Conservation (phyloP, 30 jellyfish, hydroid and myxozoan genomes). For the Mastigias papua region DNA sequence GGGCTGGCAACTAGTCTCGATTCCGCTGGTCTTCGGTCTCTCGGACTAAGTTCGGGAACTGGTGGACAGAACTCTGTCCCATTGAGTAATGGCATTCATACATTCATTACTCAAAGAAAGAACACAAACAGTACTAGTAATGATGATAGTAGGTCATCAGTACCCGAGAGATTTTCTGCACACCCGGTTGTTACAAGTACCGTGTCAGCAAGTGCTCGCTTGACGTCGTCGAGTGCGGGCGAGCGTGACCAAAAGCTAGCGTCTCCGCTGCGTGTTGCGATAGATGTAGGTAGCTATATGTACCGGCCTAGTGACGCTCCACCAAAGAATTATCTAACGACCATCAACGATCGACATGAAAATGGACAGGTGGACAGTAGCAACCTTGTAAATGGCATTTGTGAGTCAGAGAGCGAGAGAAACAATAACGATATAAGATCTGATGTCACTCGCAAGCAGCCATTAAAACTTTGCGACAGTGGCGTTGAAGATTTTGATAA, state of each 20-base stretch:
- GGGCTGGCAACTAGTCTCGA: constrained; percentile 53
- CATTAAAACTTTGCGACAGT: constrained; percentile 17
- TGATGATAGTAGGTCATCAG: not conserved
- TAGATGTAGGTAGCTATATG: constrained; percentile 57
- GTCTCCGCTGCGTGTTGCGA: constrained; percentile 72
- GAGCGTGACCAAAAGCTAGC: not conserved
- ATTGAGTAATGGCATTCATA: constrained; percentile 56
- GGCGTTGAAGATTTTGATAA: constrained; percentile 39
- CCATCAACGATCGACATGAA: not conserved
- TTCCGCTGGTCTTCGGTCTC: constrained; percentile 16
- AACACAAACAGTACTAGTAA: constrained; percentile 3
- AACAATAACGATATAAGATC: constrained; percentile 15
- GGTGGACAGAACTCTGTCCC: constrained; percentile 43
- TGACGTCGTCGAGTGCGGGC: not conserved
- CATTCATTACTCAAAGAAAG: constrained; percentile 52
- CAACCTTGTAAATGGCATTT: not conserved
- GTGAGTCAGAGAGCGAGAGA: not conserved
- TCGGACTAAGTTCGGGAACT: constrained; percentile 40
- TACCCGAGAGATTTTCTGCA: not conserved
- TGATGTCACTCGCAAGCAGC: not conserved
- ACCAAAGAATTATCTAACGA: not conserved
- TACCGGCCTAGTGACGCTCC: constrained; percentile 35
- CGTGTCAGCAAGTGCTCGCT: not conserved
- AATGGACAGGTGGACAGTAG: not conserved
- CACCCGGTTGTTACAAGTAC: not conserved